Evolutionary conservation across 64 coral and sea anemone species (phyloP), one percentile per base, ranked within the genome.

Genomic region (Platygyra sinensis): DNA sequence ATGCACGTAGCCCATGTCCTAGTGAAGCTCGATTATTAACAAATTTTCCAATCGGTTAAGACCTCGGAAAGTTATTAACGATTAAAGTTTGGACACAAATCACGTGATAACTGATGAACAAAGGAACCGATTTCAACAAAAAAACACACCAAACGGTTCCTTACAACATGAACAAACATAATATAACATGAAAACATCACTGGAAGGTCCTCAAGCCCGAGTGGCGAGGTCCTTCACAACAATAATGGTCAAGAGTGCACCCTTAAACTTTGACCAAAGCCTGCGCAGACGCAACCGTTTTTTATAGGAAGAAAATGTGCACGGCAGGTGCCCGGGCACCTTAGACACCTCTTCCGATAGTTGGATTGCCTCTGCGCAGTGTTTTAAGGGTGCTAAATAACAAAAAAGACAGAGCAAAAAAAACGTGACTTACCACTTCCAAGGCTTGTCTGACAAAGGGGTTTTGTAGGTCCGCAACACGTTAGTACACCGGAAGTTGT

Each of bases 111-210:
- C 16, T 62, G 20, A 77, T 49, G 14, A 81, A 81, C 12, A 33
- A 33, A 33, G 79, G 79, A 62, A 81, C 79, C 54, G 57, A 62
- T 62, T 61, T 81, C 25, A 62, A 81, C 10, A 81, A 62, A 81
- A 81, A 1, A 62, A 81, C 79, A 81, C 79, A 81, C 55, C 79
- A 81, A 81, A 81, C 79, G 27, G 57, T 81, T 81, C 27, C 59
- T 81, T 29, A 64, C 55, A 81, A 38, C 79, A 62, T 38, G 9
- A 33, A 19, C 55, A 81, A 36, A 12, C 79, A 81, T 62, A 31
- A 33, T 38, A 50, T 76, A 76, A 50, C 36, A 76, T 76, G 1
- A 36, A 36, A 76, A 76, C 28, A 81, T 80, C 50, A 60, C 54
- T 32, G 30, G 13, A 80, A 28, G 79, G 55, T 62, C 79, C 57